These are phyloP conservation scores for Fringilla coelebs DNA, from an alignment of 2,797 vertebrate species.

Conservation along the genomic window DNA sequence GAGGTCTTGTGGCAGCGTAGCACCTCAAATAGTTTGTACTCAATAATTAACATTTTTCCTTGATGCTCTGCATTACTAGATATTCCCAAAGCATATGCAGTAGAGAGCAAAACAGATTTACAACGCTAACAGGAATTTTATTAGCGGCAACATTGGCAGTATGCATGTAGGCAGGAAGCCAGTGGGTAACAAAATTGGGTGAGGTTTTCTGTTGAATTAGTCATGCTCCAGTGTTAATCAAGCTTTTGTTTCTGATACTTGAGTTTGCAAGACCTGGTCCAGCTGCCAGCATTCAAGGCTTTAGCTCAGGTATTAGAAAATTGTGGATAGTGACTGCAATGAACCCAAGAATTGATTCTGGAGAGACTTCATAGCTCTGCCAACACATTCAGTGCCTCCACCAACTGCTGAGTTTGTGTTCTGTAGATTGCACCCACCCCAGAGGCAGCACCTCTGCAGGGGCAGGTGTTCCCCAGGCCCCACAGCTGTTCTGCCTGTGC, in stretches of 20 bases:
- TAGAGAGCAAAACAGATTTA: conserved; percentile 18
- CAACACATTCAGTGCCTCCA: neutral
- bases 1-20: conserved; percentile 1
- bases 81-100: conserved; percentile 32
- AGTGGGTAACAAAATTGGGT: neutral
- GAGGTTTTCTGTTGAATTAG: neutral
- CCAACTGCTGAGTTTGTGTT: neutral
- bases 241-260: neutral
- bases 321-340: neutral
- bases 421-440: neutral
- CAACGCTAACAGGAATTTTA: conserved; percentile 4
- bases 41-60: conserved; percentile 46
- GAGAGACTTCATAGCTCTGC: neutral
- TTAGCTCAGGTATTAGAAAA: neutral
- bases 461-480: neutral
- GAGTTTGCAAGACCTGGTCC: neutral
- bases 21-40: conserved; percentile 27
- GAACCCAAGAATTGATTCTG: neutral
- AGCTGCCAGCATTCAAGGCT: neutral
- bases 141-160: neutral
- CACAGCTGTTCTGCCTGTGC: neutral
- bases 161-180: neutral
- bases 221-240: neutral
- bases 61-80: conserved; percentile 47
- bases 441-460: neutral